Evolutionary conservation across 2,797 vertebrate genomes (phyloP).

Genomic region (Muscicapa striata): DNA sequence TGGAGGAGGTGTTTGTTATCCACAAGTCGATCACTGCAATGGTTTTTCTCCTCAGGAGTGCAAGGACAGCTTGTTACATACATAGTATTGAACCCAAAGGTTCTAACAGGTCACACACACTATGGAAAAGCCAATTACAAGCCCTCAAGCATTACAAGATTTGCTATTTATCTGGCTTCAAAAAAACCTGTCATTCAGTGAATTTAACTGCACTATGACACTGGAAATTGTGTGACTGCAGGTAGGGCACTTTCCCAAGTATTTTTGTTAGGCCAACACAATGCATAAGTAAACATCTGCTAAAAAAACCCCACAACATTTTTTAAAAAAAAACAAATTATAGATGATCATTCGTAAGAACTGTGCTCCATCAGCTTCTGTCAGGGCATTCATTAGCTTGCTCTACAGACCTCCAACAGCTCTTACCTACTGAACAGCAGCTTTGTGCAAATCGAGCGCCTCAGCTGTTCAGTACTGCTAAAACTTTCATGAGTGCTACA

Average conservation of each 20-base stretch:
- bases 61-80: background rate
- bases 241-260: background rate
- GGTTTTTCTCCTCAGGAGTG: background rate
- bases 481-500: background rate
- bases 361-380: background rate
- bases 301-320: accelerated
- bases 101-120: background rate
- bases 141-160: background rate
- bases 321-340: background rate
- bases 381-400: background rate
- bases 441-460: background rate
- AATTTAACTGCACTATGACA: background rate
- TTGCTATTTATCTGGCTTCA: background rate
- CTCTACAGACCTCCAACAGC: background rate
- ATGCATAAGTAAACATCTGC: background rate
- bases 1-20: background rate
- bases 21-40: background rate
- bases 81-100: background rate
- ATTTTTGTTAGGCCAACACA: background rate
- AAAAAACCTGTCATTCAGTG: background rate
- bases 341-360: background rate
- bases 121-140: background rate
- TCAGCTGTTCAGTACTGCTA: background rate
- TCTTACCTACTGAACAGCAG: background rate
- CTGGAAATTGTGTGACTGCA: background rate